These are phyloP conservation scores for Neodontobutis hainanensis DNA, from an alignment of 2,113 vertebrate genomes.

Conservation along the genomic window DNA sequence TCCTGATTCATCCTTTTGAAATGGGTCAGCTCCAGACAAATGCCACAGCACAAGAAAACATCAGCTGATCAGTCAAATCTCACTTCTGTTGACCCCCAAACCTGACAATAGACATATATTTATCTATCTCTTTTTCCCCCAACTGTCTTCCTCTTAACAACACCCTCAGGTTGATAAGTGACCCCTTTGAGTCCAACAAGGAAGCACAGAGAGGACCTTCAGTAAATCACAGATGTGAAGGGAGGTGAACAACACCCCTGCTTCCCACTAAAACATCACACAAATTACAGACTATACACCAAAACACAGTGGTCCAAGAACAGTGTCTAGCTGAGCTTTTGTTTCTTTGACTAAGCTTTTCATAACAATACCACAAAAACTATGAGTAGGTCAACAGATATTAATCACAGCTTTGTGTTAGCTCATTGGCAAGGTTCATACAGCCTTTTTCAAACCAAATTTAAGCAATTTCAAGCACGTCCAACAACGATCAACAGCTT, in stretches of 20 bases:
- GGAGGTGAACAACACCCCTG: background rate
- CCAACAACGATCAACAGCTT: too few relatives aligned
- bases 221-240: background rate
- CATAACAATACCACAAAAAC: background rate
- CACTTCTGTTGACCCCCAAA: too few relatives aligned
- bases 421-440: too few relatives aligned
- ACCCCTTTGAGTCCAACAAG: background rate
- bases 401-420: too few relatives aligned
- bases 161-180: background rate
- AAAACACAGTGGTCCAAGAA: slow-evolving; percentile 2
- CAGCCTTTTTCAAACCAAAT: too few relatives aligned
- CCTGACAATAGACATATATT: background rate
- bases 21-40: background rate
- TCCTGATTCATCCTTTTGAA: background rate
- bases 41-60: background rate
- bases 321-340: background rate
- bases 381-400: too few relatives aligned
- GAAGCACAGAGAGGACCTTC: background rate
- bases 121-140: background rate
- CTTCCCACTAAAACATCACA: background rate
- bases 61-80: background rate
- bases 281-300: slow-evolving; percentile 2
- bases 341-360: background rate
- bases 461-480: too few relatives aligned
- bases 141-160: background rate